Base-by-base conservation (phyloP, 2,113 vertebrate genomes). In the Rhipidura dahli region DNA sequence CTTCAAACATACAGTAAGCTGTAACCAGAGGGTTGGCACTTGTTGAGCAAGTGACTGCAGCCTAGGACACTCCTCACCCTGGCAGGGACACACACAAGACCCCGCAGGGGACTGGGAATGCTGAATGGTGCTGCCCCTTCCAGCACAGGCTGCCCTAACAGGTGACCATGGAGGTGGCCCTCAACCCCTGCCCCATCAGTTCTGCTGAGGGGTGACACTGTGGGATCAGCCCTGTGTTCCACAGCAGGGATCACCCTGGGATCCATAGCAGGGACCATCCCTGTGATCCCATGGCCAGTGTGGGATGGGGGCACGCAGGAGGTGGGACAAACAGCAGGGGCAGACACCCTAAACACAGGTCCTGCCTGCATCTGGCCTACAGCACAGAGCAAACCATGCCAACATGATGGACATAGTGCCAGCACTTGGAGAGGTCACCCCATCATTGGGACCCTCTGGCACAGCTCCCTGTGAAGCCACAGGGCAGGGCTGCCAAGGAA, bases 401-500 rank as follows among this genome's bases (percentile, higher is more conserved):
- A 24, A 44, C 1, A 1, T 0, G 5, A 77, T 3, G n/a, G 56
- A 51, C 3, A 3, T 0, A 0, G 37, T 23, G 31, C 64, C 56
- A 57, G 13, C 0, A 0, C 64, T 65, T 1, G 1, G 54, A 69
- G 39, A 51, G 51, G 27, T 17, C 47, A 40, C 21, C 26, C 59
- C 10, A 9, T 16, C 7, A 2, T 5, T 3, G 30, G 30, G 40
- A 89, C 28, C 53, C n/a, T 56, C 35, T 27, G 42, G 47, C 39
- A 68, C 2, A 7, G 54, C 20, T 23, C 50, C 30, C 16, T 0
- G 0, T 7, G 50, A 54, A 79, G 40, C 40, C 54, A 39, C 5
- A 0, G 7, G 39, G 47, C 39, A 87, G 13, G 65, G 45, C 75
- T 39, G 17, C 30, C 64, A 71, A 10, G 40, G n/a, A 51, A 70